Percentiles rank a stretch among this genome's conserved stretches.
Conservation (phyloP, 2,888 invertebrate genomes). For the Aphodius granarius region DNA sequence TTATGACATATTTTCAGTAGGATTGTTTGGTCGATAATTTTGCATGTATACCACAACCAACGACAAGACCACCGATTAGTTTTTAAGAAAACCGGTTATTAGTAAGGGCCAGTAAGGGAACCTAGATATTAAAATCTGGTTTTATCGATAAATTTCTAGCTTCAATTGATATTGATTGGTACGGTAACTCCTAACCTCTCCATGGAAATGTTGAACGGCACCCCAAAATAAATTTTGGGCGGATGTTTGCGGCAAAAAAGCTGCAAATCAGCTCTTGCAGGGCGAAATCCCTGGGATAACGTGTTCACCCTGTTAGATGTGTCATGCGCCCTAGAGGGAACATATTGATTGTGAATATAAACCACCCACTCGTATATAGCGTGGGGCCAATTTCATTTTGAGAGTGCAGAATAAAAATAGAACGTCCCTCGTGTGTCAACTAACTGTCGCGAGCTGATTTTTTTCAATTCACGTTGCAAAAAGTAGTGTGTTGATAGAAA, state of each 20-base stretch:
- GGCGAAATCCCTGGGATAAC: not conserved
- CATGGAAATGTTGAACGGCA: not conserved
- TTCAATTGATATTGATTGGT: no score
- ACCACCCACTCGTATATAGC: not conserved
- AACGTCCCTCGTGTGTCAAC: no score
- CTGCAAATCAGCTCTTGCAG: not conserved
- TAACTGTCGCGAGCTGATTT: not conserved
- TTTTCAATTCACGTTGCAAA: no score
- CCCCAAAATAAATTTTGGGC: not conserved
- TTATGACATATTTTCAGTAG: slow-evolving; percentile 25
- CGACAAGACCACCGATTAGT: no score
- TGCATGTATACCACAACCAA: not conserved
- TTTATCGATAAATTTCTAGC: no score
- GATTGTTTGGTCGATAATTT: slow-evolving; percentile 45
- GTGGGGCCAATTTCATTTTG: not conserved
- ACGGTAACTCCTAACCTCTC: no score
- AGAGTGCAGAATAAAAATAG: no score
- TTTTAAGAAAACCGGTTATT: no score
- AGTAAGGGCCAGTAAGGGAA: no score
- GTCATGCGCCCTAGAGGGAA: not conserved
- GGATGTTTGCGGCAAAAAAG: not conserved
- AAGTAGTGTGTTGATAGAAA: not conserved
- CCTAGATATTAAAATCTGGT: no score
- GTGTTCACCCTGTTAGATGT: not conserved
- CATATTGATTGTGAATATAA: not conserved